Base-by-base conservation (phyloP, 2,888 invertebrate species). In the Rhagonycha lutea region DNA sequence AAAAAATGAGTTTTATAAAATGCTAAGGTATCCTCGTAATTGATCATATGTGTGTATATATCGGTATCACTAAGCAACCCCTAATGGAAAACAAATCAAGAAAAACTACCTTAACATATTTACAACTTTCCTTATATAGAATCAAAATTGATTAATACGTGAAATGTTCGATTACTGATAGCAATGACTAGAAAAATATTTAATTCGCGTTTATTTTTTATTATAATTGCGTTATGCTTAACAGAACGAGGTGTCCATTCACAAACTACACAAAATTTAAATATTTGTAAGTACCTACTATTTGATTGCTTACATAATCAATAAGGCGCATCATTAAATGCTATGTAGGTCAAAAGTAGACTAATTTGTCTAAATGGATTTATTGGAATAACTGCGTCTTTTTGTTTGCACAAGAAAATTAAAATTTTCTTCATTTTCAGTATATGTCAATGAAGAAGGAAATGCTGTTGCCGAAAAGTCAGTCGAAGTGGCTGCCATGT, bases 261-360 rank as follows among this genome's bases (percentile, higher is more conserved):
- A n/a, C 93, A 93, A 87, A 93, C 93, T 0, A 92, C 92, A 74
- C 93, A 93, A 86, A 93, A 92, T 85, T 92, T 93, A 77, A 93
- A 93, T 85, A 92, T 93, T 83, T 89, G 93, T 93, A 90, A 92
- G 93, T 92, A 85, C 70, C 70, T 68, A 11, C 9, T 63, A 14
- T 14, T 72, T 60, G 26, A 67, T 62, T 26, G 63, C 68, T 18
- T 24, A 61, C 68, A 62, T 62, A 62, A 23, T 62, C 62, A 62
- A 23, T 62, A 62, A 23, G 4, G 18, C 62, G 8, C 18, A 47
- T 18, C 61, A 14, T 11, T 10, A 18, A 61, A 61, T 5, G 10
- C 2, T 10, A 18, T 12, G 62, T 62, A 18, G 23, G 18, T 62
- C 62, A 18, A n/a, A n/a, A n/a, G 18, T 0, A 18, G 18, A 7